Evolutionary conservation across 2,113 vertebrate genomes (phyloP).

Genomic region (Hyperopisus bebe): DNA sequence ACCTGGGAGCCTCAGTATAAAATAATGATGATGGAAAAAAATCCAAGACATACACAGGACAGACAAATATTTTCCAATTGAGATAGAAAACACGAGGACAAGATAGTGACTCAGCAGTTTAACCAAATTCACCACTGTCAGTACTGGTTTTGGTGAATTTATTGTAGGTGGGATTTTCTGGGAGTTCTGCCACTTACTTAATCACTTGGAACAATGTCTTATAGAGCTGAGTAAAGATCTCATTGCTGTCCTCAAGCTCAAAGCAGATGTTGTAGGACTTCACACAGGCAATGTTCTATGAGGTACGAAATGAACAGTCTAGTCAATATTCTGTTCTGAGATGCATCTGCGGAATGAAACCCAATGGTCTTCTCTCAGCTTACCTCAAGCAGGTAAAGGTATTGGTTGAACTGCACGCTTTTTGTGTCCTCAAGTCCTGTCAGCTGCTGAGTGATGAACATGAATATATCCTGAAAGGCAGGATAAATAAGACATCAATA

Average conservation of each 20-base stretch:
- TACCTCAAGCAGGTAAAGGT: slow-evolving; percentile 98
- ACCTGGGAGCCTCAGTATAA: not conserved
- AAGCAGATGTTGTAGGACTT: slow-evolving; percentile 98
- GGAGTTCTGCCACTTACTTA: slow-evolving; percentile 66
- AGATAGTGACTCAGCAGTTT: not conserved
- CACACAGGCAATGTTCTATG: slow-evolving; percentile 76
- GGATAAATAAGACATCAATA: not conserved
- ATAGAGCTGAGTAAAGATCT: slow-evolving; percentile 77
- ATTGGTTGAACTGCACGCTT: slow-evolving; percentile 96
- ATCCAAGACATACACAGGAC: not conserved
- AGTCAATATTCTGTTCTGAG: not conserved
- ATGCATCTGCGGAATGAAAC: not conserved
- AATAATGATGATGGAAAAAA: not conserved
- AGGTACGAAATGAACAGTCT: not conserved
- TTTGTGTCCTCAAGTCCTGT: slow-evolving; percentile 97
- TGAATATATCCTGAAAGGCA: slow-evolving; percentile 88
- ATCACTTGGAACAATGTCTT: slow-evolving; percentile 75
- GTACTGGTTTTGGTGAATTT: not conserved
- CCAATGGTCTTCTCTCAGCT: not conserved
- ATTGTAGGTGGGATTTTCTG: not conserved
- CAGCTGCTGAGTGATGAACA: slow-evolving; percentile 97
- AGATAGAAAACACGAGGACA: not conserved
- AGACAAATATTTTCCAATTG: not conserved
- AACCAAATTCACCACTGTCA: not conserved
- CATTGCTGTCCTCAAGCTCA: slow-evolving; percentile 78